Conservation (phyloP, 2,888 invertebrate genomes). For the Calliopum simillimum region DNA sequence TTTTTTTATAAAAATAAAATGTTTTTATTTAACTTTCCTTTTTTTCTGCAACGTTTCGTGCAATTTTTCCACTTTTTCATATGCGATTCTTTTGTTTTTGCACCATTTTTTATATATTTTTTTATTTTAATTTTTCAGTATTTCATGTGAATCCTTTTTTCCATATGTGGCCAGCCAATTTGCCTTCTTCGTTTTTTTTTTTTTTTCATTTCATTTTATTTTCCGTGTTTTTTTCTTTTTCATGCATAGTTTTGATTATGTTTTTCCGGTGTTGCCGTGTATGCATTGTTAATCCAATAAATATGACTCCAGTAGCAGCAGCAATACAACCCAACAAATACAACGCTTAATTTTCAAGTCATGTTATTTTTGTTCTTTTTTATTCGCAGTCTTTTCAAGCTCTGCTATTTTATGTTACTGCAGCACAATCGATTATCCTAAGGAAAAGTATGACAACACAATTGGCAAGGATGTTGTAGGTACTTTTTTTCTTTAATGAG, state of each 20-base stretch:
- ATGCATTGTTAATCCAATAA: constrained; percentile 39
- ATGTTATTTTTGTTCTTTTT: background rate
- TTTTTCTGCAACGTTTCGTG: constrained; percentile 7
- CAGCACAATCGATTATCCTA: constrained; percentile 33
- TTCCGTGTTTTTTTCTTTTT: background rate
- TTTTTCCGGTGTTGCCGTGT: constrained; percentile 34
- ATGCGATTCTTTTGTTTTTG: constrained; percentile 2
- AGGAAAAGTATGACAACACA: constrained; percentile 6
- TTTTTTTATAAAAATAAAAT: constrained; percentile 5
- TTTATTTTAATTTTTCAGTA: background rate
- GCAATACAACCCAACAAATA: constrained; percentile 1
- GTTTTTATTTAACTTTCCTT: constrained; percentile 26
- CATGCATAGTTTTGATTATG: constrained; percentile 31
- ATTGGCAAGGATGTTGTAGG: no score
- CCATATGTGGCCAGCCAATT: constrained; percentile 31
- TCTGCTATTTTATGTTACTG: constrained; percentile 23
- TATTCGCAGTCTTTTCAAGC: background rate
- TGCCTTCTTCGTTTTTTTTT: constrained; percentile 3
- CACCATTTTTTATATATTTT: background rate
- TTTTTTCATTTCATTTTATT: constrained; percentile 7
- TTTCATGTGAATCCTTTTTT: constrained; percentile 6
- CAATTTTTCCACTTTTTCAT: constrained; percentile 3
- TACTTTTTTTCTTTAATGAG: no score
- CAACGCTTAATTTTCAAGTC: constrained; percentile 30
- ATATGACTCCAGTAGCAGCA: constrained; percentile 30